Evolutionary conservation across 2,888 invertebrate genomes (phyloP).

Genomic region (Eustalomyia histrio): DNA sequence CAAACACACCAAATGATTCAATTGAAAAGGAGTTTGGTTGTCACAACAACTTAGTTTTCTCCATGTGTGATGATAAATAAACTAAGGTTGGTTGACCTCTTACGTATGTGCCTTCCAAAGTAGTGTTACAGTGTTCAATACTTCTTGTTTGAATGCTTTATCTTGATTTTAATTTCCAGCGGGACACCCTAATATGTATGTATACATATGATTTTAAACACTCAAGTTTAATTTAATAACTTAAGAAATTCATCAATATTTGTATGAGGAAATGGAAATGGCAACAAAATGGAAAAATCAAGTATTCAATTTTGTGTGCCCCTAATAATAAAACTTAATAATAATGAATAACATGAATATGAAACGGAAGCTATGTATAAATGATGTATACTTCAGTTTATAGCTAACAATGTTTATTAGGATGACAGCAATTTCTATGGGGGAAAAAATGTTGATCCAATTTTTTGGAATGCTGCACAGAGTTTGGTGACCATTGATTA

Average conservation of each 20-base stretch:
- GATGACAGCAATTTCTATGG: too few relatives aligned
- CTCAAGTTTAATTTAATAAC: slow-evolving; percentile 27
- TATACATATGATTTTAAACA: slow-evolving; percentile 22
- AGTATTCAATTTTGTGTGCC: not conserved
- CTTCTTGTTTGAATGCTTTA: too few relatives aligned
- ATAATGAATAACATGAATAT: slow-evolving; percentile 15
- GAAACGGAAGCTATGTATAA: slow-evolving; percentile 11
- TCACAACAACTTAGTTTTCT: too few relatives aligned
- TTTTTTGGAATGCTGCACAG: too few relatives aligned
- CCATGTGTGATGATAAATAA: too few relatives aligned
- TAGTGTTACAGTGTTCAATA: too few relatives aligned
- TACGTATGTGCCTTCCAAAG: too few relatives aligned
- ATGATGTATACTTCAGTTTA: not conserved
- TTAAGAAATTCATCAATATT: slow-evolving; percentile 34
- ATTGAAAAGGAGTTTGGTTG: too few relatives aligned
- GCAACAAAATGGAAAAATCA: not conserved
- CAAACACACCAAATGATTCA: too few relatives aligned
- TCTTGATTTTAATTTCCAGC: not conserved
- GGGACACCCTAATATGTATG: not conserved
- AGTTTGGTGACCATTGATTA: too few relatives aligned
- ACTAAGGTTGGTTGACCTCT: too few relatives aligned
- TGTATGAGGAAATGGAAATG: not conserved
- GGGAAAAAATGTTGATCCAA: too few relatives aligned
- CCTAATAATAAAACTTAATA: not conserved
- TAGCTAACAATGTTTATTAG: not conserved